Percentiles rank a stretch among this genome's conserved stretches.
phyloP scores from a whole-genome alignment of 2,888 invertebrate species.

The Anticlea derivata region DNA sequence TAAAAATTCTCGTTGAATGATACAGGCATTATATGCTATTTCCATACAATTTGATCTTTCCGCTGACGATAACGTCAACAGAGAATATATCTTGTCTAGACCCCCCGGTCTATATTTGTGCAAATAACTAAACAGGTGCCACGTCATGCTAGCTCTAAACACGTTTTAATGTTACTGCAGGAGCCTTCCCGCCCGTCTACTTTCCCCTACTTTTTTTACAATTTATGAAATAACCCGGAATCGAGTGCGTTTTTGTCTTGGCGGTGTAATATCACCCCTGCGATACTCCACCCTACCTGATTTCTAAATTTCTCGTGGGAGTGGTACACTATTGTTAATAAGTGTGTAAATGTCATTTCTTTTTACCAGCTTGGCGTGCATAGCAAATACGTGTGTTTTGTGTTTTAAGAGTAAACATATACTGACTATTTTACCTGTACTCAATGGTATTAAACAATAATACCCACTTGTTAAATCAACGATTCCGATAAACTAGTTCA shows the following conservation, averaged over 20 bases:
- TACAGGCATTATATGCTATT: not conserved
- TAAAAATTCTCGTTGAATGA: constrained; percentile 3
- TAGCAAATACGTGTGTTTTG: not conserved
- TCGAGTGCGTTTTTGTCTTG: constrained; percentile 46
- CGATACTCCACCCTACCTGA: constrained; percentile 60
- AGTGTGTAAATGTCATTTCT: constrained; percentile 56
- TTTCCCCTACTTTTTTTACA: constrained; percentile 44
- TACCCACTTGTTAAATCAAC: too few relatives aligned
- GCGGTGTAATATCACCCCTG: constrained; percentile 55
- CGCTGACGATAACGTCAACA: too few relatives aligned
- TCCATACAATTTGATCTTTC: too few relatives aligned
- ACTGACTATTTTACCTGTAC: too few relatives aligned
- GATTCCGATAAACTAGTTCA: too few relatives aligned
- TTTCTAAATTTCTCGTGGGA: constrained; percentile 72
- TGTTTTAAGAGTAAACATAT: not conserved
- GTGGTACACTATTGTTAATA: constrained; percentile 58
- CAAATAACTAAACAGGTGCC: constrained; percentile 8
- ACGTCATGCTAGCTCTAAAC: constrained; percentile 14
- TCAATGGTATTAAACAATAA: too few relatives aligned
- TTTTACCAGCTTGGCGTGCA: constrained; percentile 12
- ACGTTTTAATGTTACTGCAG: constrained; percentile 9
- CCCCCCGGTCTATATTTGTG: not conserved
- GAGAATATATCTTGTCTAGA: too few relatives aligned
- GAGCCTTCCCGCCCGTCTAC: constrained; percentile 19
- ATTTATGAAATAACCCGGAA: constrained; percentile 52